A percentile compares a stretch with the other conserved stretches of the same genome.
phyloP scores from a whole-genome alignment of 2,113 vertebrate genomes.

The Trematocara macrostoma region DNA sequence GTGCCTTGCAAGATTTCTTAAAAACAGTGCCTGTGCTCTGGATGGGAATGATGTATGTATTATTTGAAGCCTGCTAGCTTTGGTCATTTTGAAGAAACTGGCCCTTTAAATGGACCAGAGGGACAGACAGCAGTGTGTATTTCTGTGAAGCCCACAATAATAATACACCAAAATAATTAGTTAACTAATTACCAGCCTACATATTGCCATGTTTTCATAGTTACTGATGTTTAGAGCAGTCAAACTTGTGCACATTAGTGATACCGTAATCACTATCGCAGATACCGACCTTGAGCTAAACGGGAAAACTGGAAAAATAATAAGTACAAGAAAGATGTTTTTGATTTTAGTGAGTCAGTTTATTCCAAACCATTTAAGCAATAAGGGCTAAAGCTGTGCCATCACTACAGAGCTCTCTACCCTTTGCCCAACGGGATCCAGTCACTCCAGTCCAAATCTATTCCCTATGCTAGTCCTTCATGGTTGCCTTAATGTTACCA shows the following conservation, averaged over 20 bases:
- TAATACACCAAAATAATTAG: background rate
- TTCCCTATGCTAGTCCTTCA: background rate
- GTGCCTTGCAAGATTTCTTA: background rate
- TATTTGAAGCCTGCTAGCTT: background rate
- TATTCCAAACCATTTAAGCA: background rate
- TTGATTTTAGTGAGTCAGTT: background rate
- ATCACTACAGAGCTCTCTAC: background rate
- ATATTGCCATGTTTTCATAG: background rate
- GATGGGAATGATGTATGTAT: background rate
- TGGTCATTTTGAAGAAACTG: background rate
- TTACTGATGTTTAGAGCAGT: background rate
- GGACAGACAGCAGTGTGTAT: background rate
- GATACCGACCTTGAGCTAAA: background rate
- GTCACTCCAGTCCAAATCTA: background rate
- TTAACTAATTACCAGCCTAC: background rate
- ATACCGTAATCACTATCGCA: background rate
- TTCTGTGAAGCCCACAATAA: background rate
- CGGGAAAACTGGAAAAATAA: background rate
- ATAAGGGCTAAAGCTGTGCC: background rate
- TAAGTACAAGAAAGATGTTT: background rate
- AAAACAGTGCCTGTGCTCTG: background rate
- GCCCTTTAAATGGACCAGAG: background rate
- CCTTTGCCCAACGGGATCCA: rapidly evolving
- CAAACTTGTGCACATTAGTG: background rate
- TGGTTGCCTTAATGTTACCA: background rate